Percentiles rank a stretch among this genome's conserved stretches.
These are phyloP conservation scores for Sebastes paucispinis DNA, from an alignment of 2,797 vertebrate species.

Conservation along the genomic window DNA sequence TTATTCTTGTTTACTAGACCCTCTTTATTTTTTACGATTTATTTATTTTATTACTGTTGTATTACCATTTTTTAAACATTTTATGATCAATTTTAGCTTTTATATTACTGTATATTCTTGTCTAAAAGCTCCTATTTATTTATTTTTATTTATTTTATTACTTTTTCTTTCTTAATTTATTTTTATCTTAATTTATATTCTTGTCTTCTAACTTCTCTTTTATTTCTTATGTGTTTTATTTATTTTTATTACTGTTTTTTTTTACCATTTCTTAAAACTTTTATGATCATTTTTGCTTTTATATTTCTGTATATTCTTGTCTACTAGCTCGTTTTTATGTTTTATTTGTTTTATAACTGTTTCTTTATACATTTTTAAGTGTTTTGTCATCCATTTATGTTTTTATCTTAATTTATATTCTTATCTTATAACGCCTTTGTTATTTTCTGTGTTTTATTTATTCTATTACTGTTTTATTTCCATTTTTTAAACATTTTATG, in stretches of 20 bases:
- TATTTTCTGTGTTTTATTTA: not conserved
- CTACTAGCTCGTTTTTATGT: no score
- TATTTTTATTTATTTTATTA: not conserved
- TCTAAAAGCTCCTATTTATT: not conserved
- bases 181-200: not conserved
- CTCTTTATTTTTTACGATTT: not conserved
- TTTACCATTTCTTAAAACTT: rapidly evolving
- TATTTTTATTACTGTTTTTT: not conserved
- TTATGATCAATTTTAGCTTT: not conserved
- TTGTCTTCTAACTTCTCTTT: not conserved
- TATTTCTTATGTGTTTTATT: not conserved
- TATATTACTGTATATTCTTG: not conserved
- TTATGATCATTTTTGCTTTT: not conserved
- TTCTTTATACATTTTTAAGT: not conserved
- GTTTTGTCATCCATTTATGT: not conserved
- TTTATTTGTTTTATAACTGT: not conserved
- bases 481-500: rapidly evolving
- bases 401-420: not conserved
- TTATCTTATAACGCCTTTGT: not conserved
- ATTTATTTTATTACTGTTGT: not conserved
- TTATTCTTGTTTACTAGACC: not conserved
- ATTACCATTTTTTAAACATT: not conserved
- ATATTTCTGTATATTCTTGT: not conserved
- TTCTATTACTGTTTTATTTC: not conserved
- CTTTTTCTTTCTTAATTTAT: not conserved